Percentiles rank a stretch among this genome's conserved stretches.
These are phyloP conservation scores for Phengaris arion DNA, from an alignment of 2,888 invertebrate genomes.

Conservation along the genomic window DNA sequence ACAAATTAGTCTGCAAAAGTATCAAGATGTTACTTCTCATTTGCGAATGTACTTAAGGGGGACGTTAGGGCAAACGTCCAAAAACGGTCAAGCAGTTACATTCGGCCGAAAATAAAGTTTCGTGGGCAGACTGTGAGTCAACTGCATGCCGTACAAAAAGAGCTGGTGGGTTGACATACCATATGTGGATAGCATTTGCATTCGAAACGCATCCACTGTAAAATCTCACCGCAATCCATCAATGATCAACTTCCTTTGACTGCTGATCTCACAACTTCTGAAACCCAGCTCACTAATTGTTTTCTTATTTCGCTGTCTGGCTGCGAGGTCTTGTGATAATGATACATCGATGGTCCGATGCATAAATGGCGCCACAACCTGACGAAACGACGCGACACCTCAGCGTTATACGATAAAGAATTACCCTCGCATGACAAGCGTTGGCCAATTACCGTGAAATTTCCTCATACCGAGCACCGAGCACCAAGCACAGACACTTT, in stretches of 20 bases:
- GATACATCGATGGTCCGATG: not conserved
- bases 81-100: conserved; percentile 31
- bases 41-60: not conserved
- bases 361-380: not conserved
- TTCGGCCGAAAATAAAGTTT: conserved; percentile 27
- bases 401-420: conserved; percentile 1
- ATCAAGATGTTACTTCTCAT: not conserved
- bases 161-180: not conserved
- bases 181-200: not conserved
- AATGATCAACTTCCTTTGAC: not conserved
- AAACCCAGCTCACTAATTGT: not conserved
- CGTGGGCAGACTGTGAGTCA: conserved; percentile 35
- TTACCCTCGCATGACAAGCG: not conserved
- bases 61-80: conserved; percentile 31
- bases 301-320: not conserved
- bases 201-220: not conserved
- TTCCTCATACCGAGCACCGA: not conserved
- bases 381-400: conserved; percentile 20
- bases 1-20: not conserved
- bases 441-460: conserved; percentile 17
- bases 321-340: not conserved
- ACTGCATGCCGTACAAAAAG: not conserved
- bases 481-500: no score
- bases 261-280: no score
- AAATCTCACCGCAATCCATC: not conserved